Evolutionary conservation across 1,140 invertebrate genomes (phyloP).

Genomic region (Coptotermes formosanus): DNA sequence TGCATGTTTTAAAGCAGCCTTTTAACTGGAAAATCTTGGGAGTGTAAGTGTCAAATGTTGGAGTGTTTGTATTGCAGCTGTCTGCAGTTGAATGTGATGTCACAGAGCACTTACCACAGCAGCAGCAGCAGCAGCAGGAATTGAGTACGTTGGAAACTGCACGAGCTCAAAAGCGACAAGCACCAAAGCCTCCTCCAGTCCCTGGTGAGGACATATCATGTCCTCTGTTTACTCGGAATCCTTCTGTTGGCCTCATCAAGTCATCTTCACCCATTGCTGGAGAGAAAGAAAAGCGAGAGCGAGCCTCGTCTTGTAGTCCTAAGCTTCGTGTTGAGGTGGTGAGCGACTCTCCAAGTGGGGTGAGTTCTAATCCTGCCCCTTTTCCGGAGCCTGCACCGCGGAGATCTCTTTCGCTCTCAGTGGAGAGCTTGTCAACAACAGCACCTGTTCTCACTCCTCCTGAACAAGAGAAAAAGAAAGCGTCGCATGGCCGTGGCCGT

Average conservation of each 20-base stretch:
- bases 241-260: constrained; percentile 45
- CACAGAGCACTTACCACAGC: background rate
- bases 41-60: no score
- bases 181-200: constrained; percentile 62
- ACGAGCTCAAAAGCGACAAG: constrained; percentile 40
- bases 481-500: constrained; percentile 53
- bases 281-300: constrained; percentile 71
- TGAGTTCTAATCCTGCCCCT: background rate
- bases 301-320: constrained; percentile 64
- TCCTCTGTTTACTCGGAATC: background rate
- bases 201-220: constrained; percentile 34
- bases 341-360: background rate
- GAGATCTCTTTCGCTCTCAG: constrained; percentile 67
- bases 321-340: constrained; percentile 53
- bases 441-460: constrained; percentile 31
- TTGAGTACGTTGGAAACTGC: background rate
- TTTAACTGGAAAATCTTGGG: no score
- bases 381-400: constrained; percentile 53
- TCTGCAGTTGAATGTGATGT: no score
- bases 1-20: no score
- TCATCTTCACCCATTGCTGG: constrained; percentile 67
- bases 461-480: constrained; percentile 54
- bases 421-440: constrained; percentile 60
- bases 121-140: constrained; percentile 22
- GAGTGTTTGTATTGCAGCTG: no score